phyloP scores from a whole-genome alignment of 1,140 invertebrate species.

The Meloidogyne exigua region DNA sequence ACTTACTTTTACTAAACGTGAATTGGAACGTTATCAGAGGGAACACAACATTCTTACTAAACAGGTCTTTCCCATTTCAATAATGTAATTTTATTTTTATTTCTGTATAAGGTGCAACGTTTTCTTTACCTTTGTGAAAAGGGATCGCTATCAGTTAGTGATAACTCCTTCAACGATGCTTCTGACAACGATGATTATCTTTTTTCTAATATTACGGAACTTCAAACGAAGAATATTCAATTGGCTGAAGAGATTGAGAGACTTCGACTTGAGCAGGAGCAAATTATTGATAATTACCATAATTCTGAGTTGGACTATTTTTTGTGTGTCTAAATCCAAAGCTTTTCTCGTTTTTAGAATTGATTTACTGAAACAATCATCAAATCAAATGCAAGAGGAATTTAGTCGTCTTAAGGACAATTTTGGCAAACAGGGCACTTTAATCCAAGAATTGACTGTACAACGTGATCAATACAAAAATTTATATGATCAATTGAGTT shows the following conservation, averaged over 20 bases:
- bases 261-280: slow-evolving; percentile 28
- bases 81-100: background rate
- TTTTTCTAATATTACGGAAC: slow-evolving; percentile 37
- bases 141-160: background rate
- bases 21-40: slow-evolving; percentile 37
- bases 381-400: slow-evolving; percentile 25
- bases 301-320: slow-evolving; percentile 31
- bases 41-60: slow-evolving; percentile 26
- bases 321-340: too few species aligned
- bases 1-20: slow-evolving; percentile 33
- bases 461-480: slow-evolving; percentile 37
- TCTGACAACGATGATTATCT: slow-evolving; percentile 30
- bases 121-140: slow-evolving; percentile 35
- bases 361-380: slow-evolving; percentile 17
- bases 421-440: slow-evolving; percentile 20
- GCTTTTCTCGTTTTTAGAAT: slow-evolving; percentile 24
- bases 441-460: slow-evolving; percentile 33
- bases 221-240: slow-evolving; percentile 38
- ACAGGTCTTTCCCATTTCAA: slow-evolving; percentile 14
- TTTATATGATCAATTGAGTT: slow-evolving; percentile 25
- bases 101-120: slow-evolving; percentile 31
- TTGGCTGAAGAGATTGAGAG: slow-evolving; percentile 24
- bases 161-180: background rate
- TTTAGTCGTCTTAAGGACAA: slow-evolving; percentile 21
- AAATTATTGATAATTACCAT: slow-evolving; percentile 31